phyloP scores from a whole-genome alignment of 2,888 invertebrate species.

The Pinctada fucata region DNA sequence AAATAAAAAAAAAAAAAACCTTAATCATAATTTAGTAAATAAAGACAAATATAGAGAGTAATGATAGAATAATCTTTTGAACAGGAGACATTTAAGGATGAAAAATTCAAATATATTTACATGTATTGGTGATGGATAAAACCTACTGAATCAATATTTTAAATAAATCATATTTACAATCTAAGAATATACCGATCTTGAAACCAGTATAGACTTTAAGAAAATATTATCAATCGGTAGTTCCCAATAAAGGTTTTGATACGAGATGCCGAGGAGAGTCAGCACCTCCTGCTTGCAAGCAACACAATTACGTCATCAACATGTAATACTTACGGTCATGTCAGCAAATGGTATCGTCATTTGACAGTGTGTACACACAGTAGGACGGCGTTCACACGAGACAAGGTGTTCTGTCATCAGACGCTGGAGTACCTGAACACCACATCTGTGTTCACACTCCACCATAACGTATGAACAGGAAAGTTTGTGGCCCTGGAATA shows the following conservation, averaged over 20 bases:
- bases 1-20: not conserved
- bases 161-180: too few species aligned
- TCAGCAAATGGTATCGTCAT: slow-evolving; percentile 49
- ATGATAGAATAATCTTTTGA: too few species aligned
- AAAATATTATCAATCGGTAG: too few species aligned
- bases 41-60: not conserved
- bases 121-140: too few species aligned
- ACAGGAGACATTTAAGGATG: too few species aligned
- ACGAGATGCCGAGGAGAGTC: too few species aligned
- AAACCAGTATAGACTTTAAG: too few species aligned
- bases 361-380: slow-evolving; percentile 57
- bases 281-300: not conserved
- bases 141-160: too few species aligned
- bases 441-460: slow-evolving; percentile 50
- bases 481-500: slow-evolving; percentile 41
- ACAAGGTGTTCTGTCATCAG: slow-evolving; percentile 46
- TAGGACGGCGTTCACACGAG: slow-evolving; percentile 53
- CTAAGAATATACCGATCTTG: too few species aligned
- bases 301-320: not conserved
- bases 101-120: too few species aligned
- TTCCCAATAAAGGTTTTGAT: too few species aligned
- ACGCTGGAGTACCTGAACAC: slow-evolving; percentile 37
- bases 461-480: slow-evolving; percentile 45
- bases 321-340: slow-evolving; percentile 52
- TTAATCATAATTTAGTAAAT: not conserved